Evolutionary conservation across 2,888 invertebrate genomes (phyloP), one percentile per base, ranked within the genome.

Genomic region (Therioaphis trifolii): DNA sequence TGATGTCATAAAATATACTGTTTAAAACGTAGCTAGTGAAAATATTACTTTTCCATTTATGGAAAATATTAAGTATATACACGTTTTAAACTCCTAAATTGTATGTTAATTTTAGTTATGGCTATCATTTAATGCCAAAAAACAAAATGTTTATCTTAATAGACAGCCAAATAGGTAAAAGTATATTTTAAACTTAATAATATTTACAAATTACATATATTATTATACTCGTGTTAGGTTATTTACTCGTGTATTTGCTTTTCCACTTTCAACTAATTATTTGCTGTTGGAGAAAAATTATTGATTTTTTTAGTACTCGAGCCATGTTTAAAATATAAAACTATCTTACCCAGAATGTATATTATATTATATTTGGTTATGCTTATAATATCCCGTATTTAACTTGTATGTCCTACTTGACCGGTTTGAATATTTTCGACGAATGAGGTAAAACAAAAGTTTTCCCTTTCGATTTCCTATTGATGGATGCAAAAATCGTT

Each of bases 401-500:
- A 29, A 49, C 27, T 63, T 61, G 15, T 61, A 7, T 68, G 52
- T 18, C 35, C 9, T 18, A 52, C 35, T 78, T 40, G 29, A 78
- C 78, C 66, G 68, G 77, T 77, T 52, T 68, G 21, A 12, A 18
- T 40, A 68, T 68, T 52, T 68, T 52, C 24, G 49, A 68, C 52
- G 2, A 68, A 78, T 24, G 21, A 24, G 35, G 78, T 68, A 68
- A 52, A 68, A 68, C 49, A 77, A 68, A 52, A 40, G 40, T 78
- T 78, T 77, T 77, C 15, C 68, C 52, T 78, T 77, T 78, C 52
- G 78, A 55, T 78, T 78, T 78, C 12, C 35, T 24, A 24, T 49
- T 9, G 52, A 24, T 77, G 29, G n/a, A 21, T 2, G 21, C 46
- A 12, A 76, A 63, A 61, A 77, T 63, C 14, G 49, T 66, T 24